Conservation (phyloP, 1,140 invertebrate genomes). For the Teleogryllus occipitalis region DNA sequence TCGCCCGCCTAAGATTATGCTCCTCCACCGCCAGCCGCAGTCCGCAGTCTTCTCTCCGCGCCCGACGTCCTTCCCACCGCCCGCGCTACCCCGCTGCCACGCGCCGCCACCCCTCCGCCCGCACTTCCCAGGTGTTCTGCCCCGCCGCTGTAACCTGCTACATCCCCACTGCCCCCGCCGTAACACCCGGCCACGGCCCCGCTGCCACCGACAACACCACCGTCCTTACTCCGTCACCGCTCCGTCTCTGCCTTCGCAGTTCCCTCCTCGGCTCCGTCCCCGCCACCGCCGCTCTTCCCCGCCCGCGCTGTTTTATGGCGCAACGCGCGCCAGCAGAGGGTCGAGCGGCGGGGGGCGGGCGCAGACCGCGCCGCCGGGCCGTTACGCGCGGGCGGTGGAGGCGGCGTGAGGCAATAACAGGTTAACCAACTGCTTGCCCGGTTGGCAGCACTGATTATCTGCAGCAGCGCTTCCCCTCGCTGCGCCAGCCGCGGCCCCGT, state of each 20-base stretch:
- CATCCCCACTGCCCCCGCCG: too few species aligned
- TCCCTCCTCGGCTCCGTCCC: neutral
- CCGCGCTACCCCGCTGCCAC: too few species aligned
- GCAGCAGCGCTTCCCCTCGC: neutral
- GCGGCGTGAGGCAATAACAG: neutral
- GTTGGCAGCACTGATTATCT: slow-evolving; percentile 3
- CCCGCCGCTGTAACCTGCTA: too few species aligned
- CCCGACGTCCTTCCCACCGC: neutral
- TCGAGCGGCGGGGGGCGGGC: too few species aligned
- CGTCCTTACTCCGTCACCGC: neutral
- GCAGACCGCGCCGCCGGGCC: neutral
- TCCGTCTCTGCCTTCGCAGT: neutral
- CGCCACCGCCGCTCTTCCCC: neutral
- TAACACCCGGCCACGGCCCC: neutral
- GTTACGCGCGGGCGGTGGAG: neutral
- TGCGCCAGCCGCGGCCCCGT: neutral
- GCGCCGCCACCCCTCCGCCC: neutral
- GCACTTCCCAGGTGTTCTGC: too few species aligned
- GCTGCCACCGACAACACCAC: neutral
- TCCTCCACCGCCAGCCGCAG: neutral
- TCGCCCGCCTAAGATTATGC: neutral
- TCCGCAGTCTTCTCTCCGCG: neutral
- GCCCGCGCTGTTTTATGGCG: neutral
- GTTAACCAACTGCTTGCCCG: neutral
- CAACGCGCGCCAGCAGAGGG: too few species aligned